phyloP scores from a whole-genome alignment of 1,140 invertebrate species.

The Aporrectodea caliginosa region DNA sequence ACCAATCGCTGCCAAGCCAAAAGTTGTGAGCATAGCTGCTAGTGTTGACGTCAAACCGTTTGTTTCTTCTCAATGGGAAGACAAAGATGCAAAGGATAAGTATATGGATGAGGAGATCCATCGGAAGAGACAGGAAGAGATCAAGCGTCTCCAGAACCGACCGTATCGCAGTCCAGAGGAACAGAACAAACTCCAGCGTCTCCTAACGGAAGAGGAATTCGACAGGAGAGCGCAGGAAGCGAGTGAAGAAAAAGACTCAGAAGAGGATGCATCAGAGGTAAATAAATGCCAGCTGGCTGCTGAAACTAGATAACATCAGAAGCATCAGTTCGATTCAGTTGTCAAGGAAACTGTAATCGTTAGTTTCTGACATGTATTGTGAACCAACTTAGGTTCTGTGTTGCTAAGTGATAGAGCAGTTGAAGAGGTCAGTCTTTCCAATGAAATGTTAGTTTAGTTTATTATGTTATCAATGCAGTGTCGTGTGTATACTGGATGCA shows the following conservation, averaged over 20 bases:
- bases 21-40: slow-evolving; percentile 4
- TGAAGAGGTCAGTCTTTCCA: too few species aligned
- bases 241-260: slow-evolving; percentile 43
- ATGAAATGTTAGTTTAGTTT: too few species aligned
- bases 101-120: slow-evolving; percentile 37
- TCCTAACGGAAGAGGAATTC: slow-evolving; percentile 52
- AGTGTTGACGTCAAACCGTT: not conserved
- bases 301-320: too few species aligned
- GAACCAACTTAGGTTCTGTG: too few species aligned
- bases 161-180: slow-evolving; percentile 44
- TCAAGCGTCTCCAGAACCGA: slow-evolving; percentile 44
- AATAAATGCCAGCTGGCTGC: too few species aligned
- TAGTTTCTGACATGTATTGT: too few species aligned
- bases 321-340: too few species aligned
- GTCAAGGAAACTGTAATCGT: too few species aligned
- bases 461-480: too few species aligned
- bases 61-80: slow-evolving; percentile 48
- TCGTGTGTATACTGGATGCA: too few species aligned
- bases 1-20: slow-evolving; percentile 19
- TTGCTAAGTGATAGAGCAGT: too few species aligned
- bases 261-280: slow-evolving; percentile 36
- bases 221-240: slow-evolving; percentile 48
- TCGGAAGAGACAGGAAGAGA: slow-evolving; percentile 42
- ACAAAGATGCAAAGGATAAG: slow-evolving; percentile 47
- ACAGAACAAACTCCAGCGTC: slow-evolving; percentile 45